These are phyloP conservation scores for Sebastes hopkinsi DNA, from an alignment of 2,797 vertebrate species.

Conservation along the genomic window DNA sequence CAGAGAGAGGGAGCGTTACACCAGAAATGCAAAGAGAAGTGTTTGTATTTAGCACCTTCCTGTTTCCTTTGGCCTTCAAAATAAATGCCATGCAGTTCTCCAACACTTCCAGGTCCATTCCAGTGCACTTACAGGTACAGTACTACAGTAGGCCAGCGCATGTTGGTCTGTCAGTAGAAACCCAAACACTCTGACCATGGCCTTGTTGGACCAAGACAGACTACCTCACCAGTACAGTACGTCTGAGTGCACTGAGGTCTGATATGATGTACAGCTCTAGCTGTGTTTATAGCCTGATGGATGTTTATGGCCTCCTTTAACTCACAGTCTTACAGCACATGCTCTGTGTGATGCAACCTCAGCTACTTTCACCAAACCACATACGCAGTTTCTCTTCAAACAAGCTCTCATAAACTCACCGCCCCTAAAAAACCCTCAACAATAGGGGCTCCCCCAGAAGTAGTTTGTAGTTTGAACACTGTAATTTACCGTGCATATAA, in stretches of 20 bases:
- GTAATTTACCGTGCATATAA: too few species aligned
- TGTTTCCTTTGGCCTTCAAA: background rate
- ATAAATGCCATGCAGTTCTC: background rate
- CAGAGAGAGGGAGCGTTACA: background rate
- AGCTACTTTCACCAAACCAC: background rate
- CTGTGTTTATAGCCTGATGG: background rate
- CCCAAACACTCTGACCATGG: background rate
- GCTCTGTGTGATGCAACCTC: background rate
- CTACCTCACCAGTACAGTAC: too few species aligned
- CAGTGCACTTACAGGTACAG: background rate
- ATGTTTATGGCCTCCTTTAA: background rate
- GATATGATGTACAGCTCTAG: background rate
- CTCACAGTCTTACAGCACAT: background rate
- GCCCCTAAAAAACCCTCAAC: too few species aligned
- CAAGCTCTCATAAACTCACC: background rate
- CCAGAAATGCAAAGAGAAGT: background rate
- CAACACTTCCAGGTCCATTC: background rate
- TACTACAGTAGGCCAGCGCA: too few species aligned
- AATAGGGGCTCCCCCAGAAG: too few species aligned
- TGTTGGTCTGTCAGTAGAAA: background rate
- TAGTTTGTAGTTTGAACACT: too few species aligned
- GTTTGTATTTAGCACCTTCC: background rate
- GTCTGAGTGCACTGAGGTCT: background rate
- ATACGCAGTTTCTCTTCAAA: background rate
- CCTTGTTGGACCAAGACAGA: background rate